Base-by-base conservation (phyloP, 2,113 vertebrate species). In the Heloderma charlesbogerti region DNA sequence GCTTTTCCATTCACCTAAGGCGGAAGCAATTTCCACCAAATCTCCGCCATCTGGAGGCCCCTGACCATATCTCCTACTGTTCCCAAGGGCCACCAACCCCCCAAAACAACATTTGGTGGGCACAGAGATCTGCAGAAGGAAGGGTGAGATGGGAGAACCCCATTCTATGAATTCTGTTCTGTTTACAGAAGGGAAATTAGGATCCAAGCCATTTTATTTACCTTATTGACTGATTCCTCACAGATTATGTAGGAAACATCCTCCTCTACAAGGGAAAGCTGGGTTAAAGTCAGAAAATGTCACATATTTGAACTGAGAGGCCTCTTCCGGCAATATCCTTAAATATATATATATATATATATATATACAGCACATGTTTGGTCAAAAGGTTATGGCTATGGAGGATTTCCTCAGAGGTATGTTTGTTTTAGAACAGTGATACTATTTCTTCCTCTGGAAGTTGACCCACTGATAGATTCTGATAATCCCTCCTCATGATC, bases 381-480 rank as follows among this genome's bases (percentile, higher is more conserved):
- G 1, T 71, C 72, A 57, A 60, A 8, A 15, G 79, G 86, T 89
- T 87, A 89, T 91, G 86, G 91, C 87, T 86, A 93, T 88, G 22
- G 10, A 27, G 15, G 43, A 43, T 54, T 57, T 89, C 90, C 43
- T 75, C 82, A 92, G 48, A 60, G 48, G 40, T 91, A 93, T 94
- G 84, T 95, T 96, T 94, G 94, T 89, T 94, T 91, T 94, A 94
- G 95, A 91, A 89, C 69, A 40, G 51, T 43, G 90, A 91, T 82
- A 89, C 8, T 84, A 84, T 34, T 89, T 40, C 88, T 86, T 72
- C 51, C 45, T 51, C 63, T 48, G 88, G 83, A 90, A 90, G 77
- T 88, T 93, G 86, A 92, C 92, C 91, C 75, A 67, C 69, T 57
- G 72, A 83, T 93, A 86, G 71, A 45, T 86, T 89, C 82, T 75